These are phyloP conservation scores for Stegastes partitus DNA, from an alignment of 2,113 vertebrate genomes.

Conservation along the genomic window DNA sequence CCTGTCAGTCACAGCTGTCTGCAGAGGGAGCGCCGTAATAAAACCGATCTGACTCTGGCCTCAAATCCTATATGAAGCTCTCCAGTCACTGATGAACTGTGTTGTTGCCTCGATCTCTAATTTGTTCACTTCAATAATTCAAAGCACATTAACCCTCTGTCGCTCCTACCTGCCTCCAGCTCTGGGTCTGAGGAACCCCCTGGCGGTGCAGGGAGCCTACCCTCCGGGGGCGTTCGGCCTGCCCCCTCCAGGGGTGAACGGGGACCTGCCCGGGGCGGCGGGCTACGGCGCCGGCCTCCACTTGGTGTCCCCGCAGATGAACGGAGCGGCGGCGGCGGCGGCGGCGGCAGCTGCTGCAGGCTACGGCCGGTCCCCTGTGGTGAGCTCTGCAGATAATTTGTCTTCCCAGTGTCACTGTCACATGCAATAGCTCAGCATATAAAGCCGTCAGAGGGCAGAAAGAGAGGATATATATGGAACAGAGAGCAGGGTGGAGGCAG, in stretches of 20 bases:
- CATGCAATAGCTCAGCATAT: slow-evolving; percentile 57
- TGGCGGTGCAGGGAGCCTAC: slow-evolving; percentile 90
- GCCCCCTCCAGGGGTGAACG: slow-evolving; percentile 89
- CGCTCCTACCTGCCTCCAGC: slow-evolving; percentile 74
- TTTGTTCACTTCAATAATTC: slow-evolving; percentile 25
- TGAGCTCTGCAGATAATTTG: slow-evolving; percentile 77
- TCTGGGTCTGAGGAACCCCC: slow-evolving; percentile 88
- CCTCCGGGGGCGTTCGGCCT: slow-evolving; percentile 89
- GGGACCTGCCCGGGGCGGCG: slow-evolving; percentile 85
- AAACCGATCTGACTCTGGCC: slow-evolving; percentile 13
- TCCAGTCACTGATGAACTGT: neutral
- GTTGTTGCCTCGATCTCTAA: slow-evolving; percentile 18
- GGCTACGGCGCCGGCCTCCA: slow-evolving; percentile 88
- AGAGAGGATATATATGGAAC: neutral
- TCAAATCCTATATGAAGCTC: neutral
- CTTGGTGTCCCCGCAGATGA: slow-evolving; percentile 90
- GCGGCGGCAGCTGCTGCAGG: slow-evolving; percentile 77
- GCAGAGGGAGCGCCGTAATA: slow-evolving; percentile 35
- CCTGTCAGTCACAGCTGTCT: slow-evolving; percentile 57
- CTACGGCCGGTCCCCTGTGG: slow-evolving; percentile 90
- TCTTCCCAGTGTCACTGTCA: slow-evolving; percentile 65
- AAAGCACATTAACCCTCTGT: neutral
- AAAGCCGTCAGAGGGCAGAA: slow-evolving; percentile 37
- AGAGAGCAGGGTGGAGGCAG: neutral
- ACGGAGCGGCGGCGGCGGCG: slow-evolving; percentile 81